These are phyloP conservation scores for Rousettus leschenaultii DNA, from an alignment of 2,113 vertebrate genomes.

Conservation along the genomic window DNA sequence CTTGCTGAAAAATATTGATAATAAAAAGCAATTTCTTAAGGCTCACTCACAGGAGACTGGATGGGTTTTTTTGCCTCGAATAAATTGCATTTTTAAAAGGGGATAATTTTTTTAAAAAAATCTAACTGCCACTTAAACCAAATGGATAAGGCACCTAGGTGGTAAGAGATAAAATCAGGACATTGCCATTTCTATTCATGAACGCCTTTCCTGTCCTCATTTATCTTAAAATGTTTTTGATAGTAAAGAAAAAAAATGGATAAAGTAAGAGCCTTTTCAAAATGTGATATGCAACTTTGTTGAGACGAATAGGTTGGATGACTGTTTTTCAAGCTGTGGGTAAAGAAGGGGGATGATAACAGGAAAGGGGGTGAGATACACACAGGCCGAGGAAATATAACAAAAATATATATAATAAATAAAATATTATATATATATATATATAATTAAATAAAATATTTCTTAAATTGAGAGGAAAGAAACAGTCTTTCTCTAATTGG, in stretches of 20 bases:
- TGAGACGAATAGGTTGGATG: slow-evolving; percentile 3
- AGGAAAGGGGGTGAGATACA: not conserved
- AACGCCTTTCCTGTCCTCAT: slow-evolving; percentile 38
- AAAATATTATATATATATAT: not conserved
- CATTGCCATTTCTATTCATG: slow-evolving; percentile 34
- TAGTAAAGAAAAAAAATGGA: slow-evolving; percentile 26
- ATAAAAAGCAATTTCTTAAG: slow-evolving; percentile 44
- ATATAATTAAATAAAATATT: not conserved
- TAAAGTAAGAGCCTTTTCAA: not conserved
- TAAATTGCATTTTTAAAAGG: slow-evolving; percentile 27
- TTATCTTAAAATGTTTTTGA: slow-evolving; percentile 45
- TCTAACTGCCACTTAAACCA: slow-evolving; percentile 27
- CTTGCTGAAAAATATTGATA: slow-evolving; percentile 47
- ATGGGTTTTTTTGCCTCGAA: not conserved
- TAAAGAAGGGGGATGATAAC: not conserved
- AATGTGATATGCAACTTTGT: not conserved
- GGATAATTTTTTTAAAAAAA: not conserved
- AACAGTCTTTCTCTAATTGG: not conserved
- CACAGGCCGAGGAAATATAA: not conserved
- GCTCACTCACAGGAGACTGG: not conserved
- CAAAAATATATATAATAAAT: not conserved
- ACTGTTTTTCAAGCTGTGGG: slow-evolving; percentile 8
- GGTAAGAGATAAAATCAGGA: slow-evolving; percentile 25
- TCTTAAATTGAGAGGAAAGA: not conserved
- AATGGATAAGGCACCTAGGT: not conserved